Base-by-base conservation (phyloP, 1,140 invertebrate genomes). In the Zaprionus vittiger region DNA sequence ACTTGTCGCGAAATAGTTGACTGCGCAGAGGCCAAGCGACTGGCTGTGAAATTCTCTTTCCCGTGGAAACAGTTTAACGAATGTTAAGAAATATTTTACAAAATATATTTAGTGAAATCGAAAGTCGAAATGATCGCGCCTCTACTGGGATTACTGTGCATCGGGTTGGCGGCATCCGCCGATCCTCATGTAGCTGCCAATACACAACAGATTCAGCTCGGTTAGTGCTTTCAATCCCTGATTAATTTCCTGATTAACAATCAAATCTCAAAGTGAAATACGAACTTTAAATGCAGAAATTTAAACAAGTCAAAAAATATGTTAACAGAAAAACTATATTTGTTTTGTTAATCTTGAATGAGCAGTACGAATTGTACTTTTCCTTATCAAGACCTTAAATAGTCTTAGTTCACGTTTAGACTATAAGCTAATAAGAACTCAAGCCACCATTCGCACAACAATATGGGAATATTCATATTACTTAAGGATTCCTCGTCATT, bases 1-100 rank as follows among this genome's bases (percentile, higher is more conserved):
- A 77, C 68, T 69, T 60, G 49, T 68, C 55, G 79, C 72, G 26
- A 80, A 80, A 77, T 90, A 81, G 85, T 90, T 74, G 60, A 80
- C 44, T 62, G 66, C 60, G 73, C 68, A 74, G 66, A 75, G 81
- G 85, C 85, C 85, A 67, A 77, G 67, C 77, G 85, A 66, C 47
- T 76, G 82, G 85, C 83, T 85, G 81, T 76, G 62, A 80, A 72
- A 64, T 49, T 47, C 7, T 47, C 41, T 17, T 47, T 9, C 69
- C 22, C 22, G 22, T 28, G 26, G 60, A 74, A 64, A 47, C 22
- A 26, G 5, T 20, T 2, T 20, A 56, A 6, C 2, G 15, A n/a
- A 41, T 41, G 28, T 28, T 28, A 12, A 4, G 4, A 15, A 55
- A 73, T 44, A 56, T 24, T 54, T 60, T 31, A 4, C 2, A 56